A percentile compares a stretch with the other conserved stretches of the same genome.
Conservation (phyloP, 2,113 vertebrate genomes). For the Ornithorhynchus anatinus region DNA sequence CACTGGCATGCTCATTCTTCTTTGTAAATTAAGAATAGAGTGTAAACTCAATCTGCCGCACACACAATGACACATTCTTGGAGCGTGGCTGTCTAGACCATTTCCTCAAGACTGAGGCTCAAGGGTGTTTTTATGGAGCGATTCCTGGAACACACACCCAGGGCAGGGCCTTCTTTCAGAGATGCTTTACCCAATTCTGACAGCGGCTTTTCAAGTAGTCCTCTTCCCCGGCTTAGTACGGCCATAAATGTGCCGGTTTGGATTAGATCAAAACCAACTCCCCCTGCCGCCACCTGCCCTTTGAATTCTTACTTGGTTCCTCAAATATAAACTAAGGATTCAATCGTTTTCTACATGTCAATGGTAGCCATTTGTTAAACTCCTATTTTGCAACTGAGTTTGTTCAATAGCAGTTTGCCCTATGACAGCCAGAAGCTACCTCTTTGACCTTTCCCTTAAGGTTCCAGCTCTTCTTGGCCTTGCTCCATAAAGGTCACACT, state of each 20-base stretch:
- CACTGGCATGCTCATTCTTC: slow-evolving; percentile 22
- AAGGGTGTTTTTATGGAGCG: slow-evolving; percentile 28
- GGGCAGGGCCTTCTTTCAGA: slow-evolving; percentile 22
- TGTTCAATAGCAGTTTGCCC: too few species aligned
- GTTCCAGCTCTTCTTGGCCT: too few species aligned
- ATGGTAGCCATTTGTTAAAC: too few species aligned
- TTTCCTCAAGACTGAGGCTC: slow-evolving; percentile 63
- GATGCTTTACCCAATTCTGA: not conserved
- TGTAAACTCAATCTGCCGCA: slow-evolving; percentile 21
- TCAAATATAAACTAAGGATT: too few species aligned
- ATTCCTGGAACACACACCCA: slow-evolving; percentile 34
- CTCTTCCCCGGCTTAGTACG: not conserved
- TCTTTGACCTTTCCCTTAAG: too few species aligned
- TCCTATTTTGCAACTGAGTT: too few species aligned
- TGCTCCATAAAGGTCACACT: too few species aligned
- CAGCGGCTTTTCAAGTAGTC: not conserved
- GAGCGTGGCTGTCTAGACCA: slow-evolving; percentile 57
- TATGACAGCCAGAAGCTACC: too few species aligned
- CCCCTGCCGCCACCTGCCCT: not conserved
- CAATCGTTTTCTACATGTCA: too few species aligned
- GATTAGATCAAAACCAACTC: not conserved
- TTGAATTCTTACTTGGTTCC: slow-evolving; percentile 1
- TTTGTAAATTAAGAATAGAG: slow-evolving; percentile 25
- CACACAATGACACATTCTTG: slow-evolving; percentile 45
- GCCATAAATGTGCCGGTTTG: not conserved